Conservation (phyloP, 2,797 vertebrate species). For the Tamandua tetradactyla region DNA sequence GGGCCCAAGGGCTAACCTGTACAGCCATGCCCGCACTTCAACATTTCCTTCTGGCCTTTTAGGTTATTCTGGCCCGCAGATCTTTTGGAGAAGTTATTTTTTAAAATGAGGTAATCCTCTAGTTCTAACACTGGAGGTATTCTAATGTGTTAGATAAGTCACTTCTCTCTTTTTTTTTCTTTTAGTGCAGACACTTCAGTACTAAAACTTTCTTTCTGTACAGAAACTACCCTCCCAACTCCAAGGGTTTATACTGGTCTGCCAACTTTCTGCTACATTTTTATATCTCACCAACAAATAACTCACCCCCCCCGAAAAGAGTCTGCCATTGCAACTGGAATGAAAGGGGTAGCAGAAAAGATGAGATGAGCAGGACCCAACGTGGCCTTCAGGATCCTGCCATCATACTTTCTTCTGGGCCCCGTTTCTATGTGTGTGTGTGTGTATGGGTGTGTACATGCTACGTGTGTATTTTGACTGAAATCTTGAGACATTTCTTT, state of each 20-base stretch:
- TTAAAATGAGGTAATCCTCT: constrained; percentile 33
- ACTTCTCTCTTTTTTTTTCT: neutral
- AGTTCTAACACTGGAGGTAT: constrained; percentile 17
- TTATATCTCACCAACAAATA: neutral
- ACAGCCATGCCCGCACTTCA: neutral
- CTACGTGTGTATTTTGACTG: constrained; percentile 80
- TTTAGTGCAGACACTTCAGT: constrained; percentile 53
- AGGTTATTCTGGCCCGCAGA: neutral
- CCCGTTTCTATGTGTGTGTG: constrained; percentile 52
- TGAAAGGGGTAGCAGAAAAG: constrained; percentile 61
- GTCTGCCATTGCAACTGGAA: neutral
- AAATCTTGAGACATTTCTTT: constrained; percentile 93
- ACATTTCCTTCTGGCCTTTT: constrained; percentile 16
- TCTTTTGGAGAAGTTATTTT: constrained; percentile 34
- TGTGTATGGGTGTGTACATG: constrained; percentile 57
- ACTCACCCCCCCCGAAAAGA: neutral
- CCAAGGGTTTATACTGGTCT: constrained; percentile 52
- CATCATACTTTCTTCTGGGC: constrained; percentile 45
- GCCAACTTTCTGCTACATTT: constrained; percentile 48
- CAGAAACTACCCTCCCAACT: constrained; percentile 47
- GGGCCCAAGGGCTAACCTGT: neutral
- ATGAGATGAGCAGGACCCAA: constrained; percentile 3
- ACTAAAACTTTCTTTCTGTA: constrained; percentile 11
- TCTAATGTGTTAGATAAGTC: neutral
- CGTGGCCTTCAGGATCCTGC: constrained; percentile 38